Base-by-base conservation (phyloP, 2,888 invertebrate species). In the Xestoiulus laeticollis region DNA sequence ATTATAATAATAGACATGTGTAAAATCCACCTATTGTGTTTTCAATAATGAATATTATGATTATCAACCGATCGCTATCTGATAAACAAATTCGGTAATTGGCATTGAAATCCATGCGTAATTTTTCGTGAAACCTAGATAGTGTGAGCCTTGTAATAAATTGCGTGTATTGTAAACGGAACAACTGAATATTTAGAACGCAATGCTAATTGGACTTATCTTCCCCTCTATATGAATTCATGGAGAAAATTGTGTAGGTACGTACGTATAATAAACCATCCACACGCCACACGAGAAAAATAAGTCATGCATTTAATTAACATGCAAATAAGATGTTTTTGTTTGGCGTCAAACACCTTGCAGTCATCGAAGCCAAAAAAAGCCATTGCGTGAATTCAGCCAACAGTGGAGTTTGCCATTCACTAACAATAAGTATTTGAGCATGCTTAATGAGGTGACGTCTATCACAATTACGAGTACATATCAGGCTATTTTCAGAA, bases 321-420 rank as follows among this genome's bases (percentile, higher is more conserved):
- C 68, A 68, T 68, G 68, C 68, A 68, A 68, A 68, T 68, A 68
- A 68, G 68, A 68, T 22, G 68, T 1, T 68, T 68, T 68, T 68
- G 68, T 68, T 68, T 68, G 68, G 68, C 68, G 26, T 26, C 68
- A 68, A 68, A 68, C 68, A 68, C 68, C 68, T 68, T 26, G 22
- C 8, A 22, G 26, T 68, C 26, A 26, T 26, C 68, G 68, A 68
- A 26, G 26, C 68, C 68, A 68, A 68, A 68, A 26, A 68, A 26
- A n/a, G 22, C 22, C 10, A 68, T 68, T 10, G 68, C 68, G 26
- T 68, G 68, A 68, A 68, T 68, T n/a, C 68, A 68, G 26, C 14
- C 68, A 68, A 26, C n/a, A 22, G 26, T 59, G 26, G 26, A 26
- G 68, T 68, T 68, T 68, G 68, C 68, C 68, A 26, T 68, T 26